Conservation (phyloP, 2,113 vertebrate species). For the Cyanoramphus novaezelandiae region DNA sequence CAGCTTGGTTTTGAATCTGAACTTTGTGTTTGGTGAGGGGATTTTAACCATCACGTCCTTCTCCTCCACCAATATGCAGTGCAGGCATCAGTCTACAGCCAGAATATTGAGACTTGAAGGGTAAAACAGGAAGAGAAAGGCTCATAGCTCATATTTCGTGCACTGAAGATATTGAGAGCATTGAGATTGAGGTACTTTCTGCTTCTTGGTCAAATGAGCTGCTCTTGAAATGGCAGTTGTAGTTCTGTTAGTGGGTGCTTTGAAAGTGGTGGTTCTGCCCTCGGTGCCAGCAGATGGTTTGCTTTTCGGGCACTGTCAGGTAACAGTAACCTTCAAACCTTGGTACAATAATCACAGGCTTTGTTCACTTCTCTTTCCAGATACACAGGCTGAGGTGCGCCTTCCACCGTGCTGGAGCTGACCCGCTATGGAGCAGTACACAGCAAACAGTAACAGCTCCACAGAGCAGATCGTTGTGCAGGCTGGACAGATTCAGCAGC, state of each 20-base stretch:
- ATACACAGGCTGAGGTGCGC: not conserved
- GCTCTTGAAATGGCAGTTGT: not conserved
- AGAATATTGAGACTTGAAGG: not conserved
- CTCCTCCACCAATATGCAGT: no score
- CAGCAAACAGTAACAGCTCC: constrained; percentile 87
- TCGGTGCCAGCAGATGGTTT: not conserved
- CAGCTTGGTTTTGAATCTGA: not conserved
- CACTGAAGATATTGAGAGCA: not conserved
- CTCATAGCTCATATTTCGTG: not conserved
- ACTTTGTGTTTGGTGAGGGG: not conserved
- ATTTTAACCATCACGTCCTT: accelerated
- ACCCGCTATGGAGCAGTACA: constrained; percentile 92
- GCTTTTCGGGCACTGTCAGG: not conserved
- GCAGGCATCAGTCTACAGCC: not conserved
- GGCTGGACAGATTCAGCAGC: constrained; percentile 94
- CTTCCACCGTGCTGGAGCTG: not conserved
- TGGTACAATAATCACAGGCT: not conserved
- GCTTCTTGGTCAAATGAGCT: not conserved
- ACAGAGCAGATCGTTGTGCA: constrained; percentile 98
- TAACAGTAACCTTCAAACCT: not conserved
- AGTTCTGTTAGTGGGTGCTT: not conserved
- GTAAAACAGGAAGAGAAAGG: not conserved
- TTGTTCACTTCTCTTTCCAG: not conserved
- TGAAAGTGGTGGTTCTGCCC: not conserved
- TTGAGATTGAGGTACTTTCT: not conserved